Evolutionary conservation across 2,888 invertebrate species (phyloP).

Genomic region (Crepidodera aurea): DNA sequence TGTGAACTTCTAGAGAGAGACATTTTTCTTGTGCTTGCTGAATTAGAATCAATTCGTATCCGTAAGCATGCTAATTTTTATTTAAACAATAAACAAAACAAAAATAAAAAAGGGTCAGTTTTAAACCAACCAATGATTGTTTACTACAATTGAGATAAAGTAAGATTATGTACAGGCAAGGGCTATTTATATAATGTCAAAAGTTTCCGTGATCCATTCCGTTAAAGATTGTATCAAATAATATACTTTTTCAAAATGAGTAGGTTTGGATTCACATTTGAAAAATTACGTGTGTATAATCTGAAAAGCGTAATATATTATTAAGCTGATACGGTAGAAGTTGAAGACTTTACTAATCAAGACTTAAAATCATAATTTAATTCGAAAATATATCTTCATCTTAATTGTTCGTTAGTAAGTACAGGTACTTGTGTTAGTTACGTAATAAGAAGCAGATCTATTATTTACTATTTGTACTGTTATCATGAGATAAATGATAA

Average conservation of each 20-base stretch:
- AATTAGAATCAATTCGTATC: too few relatives aligned
- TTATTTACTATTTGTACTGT: constrained; percentile 22
- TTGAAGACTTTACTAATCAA: constrained; percentile 1
- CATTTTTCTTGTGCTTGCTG: too few relatives aligned
- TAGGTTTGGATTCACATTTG: constrained; percentile 5
- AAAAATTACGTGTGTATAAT: constrained; percentile 19
- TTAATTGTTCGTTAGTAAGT: constrained; percentile 12
- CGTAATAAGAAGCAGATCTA: constrained; percentile 13
- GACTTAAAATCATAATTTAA: constrained; percentile 2
- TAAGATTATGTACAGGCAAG: too few relatives aligned
- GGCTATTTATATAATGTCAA: too few relatives aligned
- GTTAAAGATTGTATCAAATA: neutral
- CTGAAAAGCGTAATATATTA: constrained; percentile 8
- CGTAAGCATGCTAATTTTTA: too few relatives aligned
- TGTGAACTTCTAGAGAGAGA: too few relatives aligned
- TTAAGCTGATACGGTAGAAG: constrained; percentile 4
- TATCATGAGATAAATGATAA: constrained; percentile 11
- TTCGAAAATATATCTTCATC: constrained; percentile 21
- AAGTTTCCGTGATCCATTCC: too few relatives aligned
- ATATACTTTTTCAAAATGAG: neutral
- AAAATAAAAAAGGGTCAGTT: too few relatives aligned
- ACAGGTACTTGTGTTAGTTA: constrained; percentile 20
- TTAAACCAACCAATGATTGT: too few relatives aligned
- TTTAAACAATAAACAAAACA: too few relatives aligned
- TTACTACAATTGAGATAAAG: too few relatives aligned